Evolutionary conservation across 2,888 invertebrate genomes (phyloP), one percentile per base, ranked within the genome.

Genomic region (Clusia tigrina): DNA sequence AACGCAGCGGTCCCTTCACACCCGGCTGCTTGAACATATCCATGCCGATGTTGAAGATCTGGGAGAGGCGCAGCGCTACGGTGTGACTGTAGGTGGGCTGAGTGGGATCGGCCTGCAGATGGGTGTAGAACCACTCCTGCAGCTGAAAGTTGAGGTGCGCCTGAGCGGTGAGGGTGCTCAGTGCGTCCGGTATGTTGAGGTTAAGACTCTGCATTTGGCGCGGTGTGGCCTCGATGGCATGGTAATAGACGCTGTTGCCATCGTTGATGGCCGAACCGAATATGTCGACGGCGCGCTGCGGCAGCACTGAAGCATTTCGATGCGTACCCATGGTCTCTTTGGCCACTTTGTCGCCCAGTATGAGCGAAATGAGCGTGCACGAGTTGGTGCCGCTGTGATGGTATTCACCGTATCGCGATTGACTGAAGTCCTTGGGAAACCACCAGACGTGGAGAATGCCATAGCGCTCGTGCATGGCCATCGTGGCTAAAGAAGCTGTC

Each of bases 291-390:
- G 88, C 76, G 25, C 80, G 76, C n/a, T 60, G 59, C n/a, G 81
- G 78, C 60, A 81, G 58, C 48, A 74, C 70, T 15, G 64, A 67
- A 2, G 69, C 71, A 6, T 23, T 32, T 17, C 70, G 67, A 65
- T 69, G 67, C 54, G 74, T 74, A 46, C 77, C 74, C 23, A 71
- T 58, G 22, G 68, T 66, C 60, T 75, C 67, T 55, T 76, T 75
- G 55, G 77, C 67, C 52, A 85, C 85, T 69, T 84, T 84, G 56
- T 85, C 80, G 25, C 88, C 88, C 64, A 88, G 80, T 56, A 89
- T 81, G 22, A 88, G 78, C 42, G 87, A 87, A 69, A 89, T 89
- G 58, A 89, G 78, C 1, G 89, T 89, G 68, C 89, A 89, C 6
- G 89, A 89, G 78, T 88, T 86, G 69, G 88, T 88, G 58, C 86